Conservation (phyloP, 2,113 vertebrate genomes). For the Pterophyllum scalare region DNA sequence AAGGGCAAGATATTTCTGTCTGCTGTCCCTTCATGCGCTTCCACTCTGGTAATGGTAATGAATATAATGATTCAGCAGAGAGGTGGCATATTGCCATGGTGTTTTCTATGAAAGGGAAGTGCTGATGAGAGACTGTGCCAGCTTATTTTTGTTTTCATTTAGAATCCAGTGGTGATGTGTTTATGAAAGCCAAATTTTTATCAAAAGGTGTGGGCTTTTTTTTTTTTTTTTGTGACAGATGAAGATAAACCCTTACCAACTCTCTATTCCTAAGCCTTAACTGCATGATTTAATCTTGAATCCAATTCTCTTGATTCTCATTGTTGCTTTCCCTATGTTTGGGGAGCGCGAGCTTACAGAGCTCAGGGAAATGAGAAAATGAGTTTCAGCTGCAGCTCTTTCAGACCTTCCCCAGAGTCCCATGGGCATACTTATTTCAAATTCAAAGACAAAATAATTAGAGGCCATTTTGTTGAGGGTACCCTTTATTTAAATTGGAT, state of each 20-base stretch:
- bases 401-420: slow-evolving; percentile 55
- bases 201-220: neutral
- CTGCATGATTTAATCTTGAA: slow-evolving; percentile 39
- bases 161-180: neutral
- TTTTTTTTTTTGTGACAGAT: neutral
- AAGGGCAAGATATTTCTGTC: slow-evolving; percentile 35
- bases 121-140: slow-evolving; percentile 8
- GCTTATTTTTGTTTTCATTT: slow-evolving; percentile 1
- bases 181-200: slow-evolving; percentile 13
- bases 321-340: slow-evolving; percentile 13
- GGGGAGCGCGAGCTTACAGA: neutral
- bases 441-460: slow-evolving; percentile 76
- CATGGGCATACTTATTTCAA: slow-evolving; percentile 56
- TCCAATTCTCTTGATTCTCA: slow-evolving; percentile 41
- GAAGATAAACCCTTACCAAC: slow-evolving; percentile 20
- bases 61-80: slow-evolving; percentile 46
- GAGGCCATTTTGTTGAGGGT: slow-evolving; percentile 63
- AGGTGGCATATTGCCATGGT: slow-evolving; percentile 19
- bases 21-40: neutral
- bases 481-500: slow-evolving; percentile 61
- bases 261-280: slow-evolving; percentile 14
- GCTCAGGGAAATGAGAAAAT: slow-evolving; percentile 49
- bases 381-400: slow-evolving; percentile 53
- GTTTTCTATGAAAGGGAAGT: slow-evolving; percentile 29
- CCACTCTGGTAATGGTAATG: slow-evolving; percentile 23